Evolutionary conservation across 1,140 invertebrate species (phyloP).

Genomic region (Semibalanus balanoides): DNA sequence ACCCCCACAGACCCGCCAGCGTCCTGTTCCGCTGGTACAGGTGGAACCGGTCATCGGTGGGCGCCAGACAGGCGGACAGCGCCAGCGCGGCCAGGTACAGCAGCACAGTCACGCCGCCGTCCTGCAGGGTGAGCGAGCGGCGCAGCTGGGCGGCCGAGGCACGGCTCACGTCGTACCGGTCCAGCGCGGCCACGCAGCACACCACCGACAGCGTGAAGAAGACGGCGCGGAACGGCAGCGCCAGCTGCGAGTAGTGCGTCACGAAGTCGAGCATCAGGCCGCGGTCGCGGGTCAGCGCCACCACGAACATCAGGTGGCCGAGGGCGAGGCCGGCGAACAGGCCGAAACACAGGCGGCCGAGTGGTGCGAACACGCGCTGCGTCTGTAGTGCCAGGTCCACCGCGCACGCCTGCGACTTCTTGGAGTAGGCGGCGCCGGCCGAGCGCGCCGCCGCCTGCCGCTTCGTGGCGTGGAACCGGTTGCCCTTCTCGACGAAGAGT

Average conservation of each 20-base stretch:
- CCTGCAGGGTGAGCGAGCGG: background rate
- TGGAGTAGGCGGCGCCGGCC: background rate
- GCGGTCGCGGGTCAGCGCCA: background rate
- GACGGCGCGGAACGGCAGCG: background rate
- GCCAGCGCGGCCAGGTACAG: background rate
- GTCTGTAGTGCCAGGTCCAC: background rate
- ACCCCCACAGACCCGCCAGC: background rate
- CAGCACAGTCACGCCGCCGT: background rate
- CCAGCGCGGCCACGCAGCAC: background rate
- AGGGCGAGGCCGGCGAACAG: background rate
- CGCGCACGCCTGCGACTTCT: background rate
- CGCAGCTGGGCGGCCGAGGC: background rate
- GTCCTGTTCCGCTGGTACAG: background rate
- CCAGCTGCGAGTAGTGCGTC: background rate
- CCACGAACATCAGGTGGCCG: background rate
- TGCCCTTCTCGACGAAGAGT: background rate
- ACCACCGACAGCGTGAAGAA: background rate
- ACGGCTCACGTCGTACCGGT: background rate
- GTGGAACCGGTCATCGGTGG: background rate
- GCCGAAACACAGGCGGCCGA: background rate
- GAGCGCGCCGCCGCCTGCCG: no score
- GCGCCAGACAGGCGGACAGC: background rate
- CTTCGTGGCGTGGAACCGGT: background rate
- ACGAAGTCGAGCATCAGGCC: background rate
- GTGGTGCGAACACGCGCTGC: background rate